Percentiles rank a stretch among this genome's conserved stretches.
Conservation (phyloP, 2,797 vertebrate species). For the Neopelma chrysocephalum region DNA sequence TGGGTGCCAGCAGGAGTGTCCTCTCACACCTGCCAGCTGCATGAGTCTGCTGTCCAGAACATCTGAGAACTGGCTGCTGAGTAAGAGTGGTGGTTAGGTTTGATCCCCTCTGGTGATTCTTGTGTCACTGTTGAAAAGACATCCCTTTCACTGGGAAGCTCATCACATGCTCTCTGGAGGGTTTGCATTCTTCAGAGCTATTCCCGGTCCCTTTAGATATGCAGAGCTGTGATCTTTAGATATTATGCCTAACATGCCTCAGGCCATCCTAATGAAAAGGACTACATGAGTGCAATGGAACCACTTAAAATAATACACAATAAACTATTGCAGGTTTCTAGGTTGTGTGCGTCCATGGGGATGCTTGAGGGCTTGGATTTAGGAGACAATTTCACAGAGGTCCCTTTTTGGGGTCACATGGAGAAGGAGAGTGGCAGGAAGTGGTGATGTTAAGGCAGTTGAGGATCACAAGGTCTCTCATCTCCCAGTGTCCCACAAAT, state of each 20-base stretch:
- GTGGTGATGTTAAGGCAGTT: neutral
- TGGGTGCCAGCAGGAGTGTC: neutral
- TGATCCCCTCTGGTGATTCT: neutral
- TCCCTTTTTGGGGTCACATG: neutral
- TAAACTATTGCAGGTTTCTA: neutral
- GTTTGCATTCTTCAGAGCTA: conserved; percentile 12
- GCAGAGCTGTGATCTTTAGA: neutral
- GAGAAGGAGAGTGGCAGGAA: neutral
- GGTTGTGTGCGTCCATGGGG: accelerated
- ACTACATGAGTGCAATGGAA: neutral
- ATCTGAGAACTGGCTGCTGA: neutral
- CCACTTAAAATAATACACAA: neutral
- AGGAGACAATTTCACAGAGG: neutral
- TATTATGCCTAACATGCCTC: neutral
- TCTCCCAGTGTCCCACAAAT: neutral
- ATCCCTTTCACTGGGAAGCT: neutral
- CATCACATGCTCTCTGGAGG: neutral
- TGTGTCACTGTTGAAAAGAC: neutral
- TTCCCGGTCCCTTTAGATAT: neutral
- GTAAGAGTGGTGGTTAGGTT: neutral
- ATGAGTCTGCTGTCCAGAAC: neutral
- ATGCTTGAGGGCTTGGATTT: neutral
- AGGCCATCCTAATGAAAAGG: conserved; percentile 8
- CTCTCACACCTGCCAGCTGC: neutral
- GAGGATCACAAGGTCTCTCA: conserved; percentile 9